Evolutionary conservation across 2,797 vertebrate genomes (phyloP).

Genomic region (Melanotaenia parkinsoni): DNA sequence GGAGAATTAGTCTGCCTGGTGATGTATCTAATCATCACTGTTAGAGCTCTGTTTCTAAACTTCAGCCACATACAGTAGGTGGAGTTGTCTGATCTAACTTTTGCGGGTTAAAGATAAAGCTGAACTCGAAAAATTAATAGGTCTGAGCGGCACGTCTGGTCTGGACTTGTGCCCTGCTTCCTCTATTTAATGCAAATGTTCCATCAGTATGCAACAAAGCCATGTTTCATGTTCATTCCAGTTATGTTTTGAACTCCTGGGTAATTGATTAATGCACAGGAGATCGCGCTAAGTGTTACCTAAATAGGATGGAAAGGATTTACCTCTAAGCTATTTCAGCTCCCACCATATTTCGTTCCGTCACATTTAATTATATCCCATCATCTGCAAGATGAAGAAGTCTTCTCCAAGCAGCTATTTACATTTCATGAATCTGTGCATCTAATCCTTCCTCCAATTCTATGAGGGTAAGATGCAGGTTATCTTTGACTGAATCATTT

Average conservation of each 20-base stretch:
- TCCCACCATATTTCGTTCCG: conserved; percentile 38
- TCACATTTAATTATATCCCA: conserved; percentile 60
- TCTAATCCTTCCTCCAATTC: conserved; percentile 55
- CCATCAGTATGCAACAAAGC: conserved; percentile 3
- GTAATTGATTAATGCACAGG: conserved; percentile 52
- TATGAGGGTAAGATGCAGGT: conserved; percentile 30
- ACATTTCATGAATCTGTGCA: conserved; percentile 53
- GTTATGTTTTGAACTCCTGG: conserved; percentile 13
- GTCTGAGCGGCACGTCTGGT: background rate
- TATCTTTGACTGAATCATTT: conserved; percentile 49
- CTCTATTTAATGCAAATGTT: background rate
- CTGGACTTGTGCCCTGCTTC: background rate
- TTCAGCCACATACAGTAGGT: conserved; percentile 4
- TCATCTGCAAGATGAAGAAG: conserved; percentile 59
- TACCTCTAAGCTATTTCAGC: conserved; percentile 48
- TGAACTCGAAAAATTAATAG: conserved; percentile 12
- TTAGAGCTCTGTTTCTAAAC: conserved; percentile 15
- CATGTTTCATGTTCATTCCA: conserved; percentile 18
- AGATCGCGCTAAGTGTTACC: conserved; percentile 44
- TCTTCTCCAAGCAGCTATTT: conserved; percentile 64
- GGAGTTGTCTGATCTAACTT: conserved; percentile 12
- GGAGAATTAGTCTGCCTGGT: conserved; percentile 24
- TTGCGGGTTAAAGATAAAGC: conserved; percentile 13
- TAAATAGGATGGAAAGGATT: conserved; percentile 58
- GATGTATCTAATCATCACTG: conserved; percentile 51